These are phyloP conservation scores for Drosophila pegasa DNA, from an alignment of 2,888 invertebrate species.

Conservation along the genomic window DNA sequence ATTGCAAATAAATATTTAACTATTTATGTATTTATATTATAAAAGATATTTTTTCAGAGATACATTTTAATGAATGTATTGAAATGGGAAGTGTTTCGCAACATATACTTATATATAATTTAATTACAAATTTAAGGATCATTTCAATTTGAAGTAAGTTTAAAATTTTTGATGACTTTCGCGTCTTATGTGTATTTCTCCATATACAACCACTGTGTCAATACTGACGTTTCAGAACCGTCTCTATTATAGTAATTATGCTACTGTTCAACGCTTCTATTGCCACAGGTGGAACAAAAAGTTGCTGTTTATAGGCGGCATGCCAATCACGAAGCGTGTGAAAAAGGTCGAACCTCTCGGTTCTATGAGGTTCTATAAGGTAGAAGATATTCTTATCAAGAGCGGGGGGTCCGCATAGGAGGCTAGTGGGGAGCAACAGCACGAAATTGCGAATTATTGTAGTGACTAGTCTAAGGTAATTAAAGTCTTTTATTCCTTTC, in stretches of 20 bases:
- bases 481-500: background rate
- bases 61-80: too few relatives aligned
- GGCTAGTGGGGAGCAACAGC: conserved; percentile 11
- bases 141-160: too few relatives aligned
- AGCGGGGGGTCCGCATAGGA: too few relatives aligned
- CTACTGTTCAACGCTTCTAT: conserved; percentile 41
- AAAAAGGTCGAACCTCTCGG: conserved; percentile 43
- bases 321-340: conserved; percentile 51
- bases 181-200: too few relatives aligned
- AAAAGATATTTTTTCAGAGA: too few relatives aligned
- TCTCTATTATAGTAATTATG: conserved; percentile 64
- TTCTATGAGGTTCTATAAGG: conserved; percentile 26
- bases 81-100: too few relatives aligned
- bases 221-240: conserved; percentile 12
- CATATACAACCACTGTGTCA: conserved; percentile 29
- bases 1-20: too few relatives aligned
- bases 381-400: background rate
- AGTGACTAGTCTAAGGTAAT: conserved; percentile 14
- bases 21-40: too few relatives aligned
- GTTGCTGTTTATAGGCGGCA: conserved; percentile 33
- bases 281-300: conserved; percentile 38
- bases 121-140: too few relatives aligned
- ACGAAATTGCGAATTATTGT: conserved; percentile 9
- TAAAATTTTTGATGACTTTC: too few relatives aligned
- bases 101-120: too few relatives aligned